A percentile compares a stretch with the other conserved stretches of the same genome.
Evolutionary conservation across 2,888 invertebrate genomes (phyloP).

Genomic region (Branchipolynoe longqiensis): DNA sequence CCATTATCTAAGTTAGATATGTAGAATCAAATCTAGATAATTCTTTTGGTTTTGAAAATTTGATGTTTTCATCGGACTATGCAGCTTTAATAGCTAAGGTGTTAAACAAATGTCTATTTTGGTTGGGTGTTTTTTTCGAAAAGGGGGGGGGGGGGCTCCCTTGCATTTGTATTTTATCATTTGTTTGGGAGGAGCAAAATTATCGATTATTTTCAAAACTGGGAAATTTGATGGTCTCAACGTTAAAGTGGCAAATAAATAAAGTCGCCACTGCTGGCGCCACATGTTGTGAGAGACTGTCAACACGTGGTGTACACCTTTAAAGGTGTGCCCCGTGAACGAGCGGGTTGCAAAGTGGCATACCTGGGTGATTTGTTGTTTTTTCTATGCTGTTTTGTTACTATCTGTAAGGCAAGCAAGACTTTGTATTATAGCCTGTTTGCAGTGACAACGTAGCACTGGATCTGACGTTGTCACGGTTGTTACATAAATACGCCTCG

Average conservation of each 20-base stretch:
- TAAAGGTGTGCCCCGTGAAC: background rate
- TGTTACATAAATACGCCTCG: background rate
- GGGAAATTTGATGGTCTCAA: constrained; percentile 6
- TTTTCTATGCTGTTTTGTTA: constrained; percentile 29
- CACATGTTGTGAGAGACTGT: background rate
- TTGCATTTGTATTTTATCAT: too few species aligned
- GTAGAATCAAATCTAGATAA: too few species aligned
- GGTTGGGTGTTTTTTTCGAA: too few species aligned
- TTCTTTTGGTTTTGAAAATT: too few species aligned
- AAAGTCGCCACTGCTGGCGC: background rate
- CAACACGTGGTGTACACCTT: constrained; percentile 20
- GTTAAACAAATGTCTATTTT: too few species aligned
- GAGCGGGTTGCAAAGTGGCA: background rate
- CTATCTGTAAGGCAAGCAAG: background rate
- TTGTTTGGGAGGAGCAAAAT: too few species aligned
- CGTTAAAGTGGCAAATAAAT: too few species aligned
- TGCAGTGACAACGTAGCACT: background rate
- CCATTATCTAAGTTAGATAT: too few species aligned
- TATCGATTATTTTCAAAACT: too few species aligned
- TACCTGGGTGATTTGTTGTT: background rate
- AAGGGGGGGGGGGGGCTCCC: too few species aligned
- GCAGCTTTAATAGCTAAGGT: too few species aligned
- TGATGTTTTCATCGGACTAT: too few species aligned
- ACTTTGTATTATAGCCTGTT: constrained; percentile 30
- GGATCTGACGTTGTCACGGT: constrained; percentile 5